Base-by-base conservation (phyloP, 1,140 invertebrate genomes). In the Grapholita molesta region DNA sequence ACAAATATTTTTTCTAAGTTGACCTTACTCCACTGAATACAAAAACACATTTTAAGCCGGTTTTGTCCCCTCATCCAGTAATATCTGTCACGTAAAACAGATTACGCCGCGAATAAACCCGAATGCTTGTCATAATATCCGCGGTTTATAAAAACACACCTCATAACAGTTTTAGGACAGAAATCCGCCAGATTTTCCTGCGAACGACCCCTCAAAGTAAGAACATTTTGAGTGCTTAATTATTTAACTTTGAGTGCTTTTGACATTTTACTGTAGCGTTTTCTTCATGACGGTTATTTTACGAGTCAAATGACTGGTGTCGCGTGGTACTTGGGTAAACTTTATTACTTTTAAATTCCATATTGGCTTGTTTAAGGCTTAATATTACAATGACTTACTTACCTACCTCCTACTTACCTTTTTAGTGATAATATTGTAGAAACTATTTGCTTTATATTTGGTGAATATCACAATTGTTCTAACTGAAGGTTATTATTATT, bases 21-120 rank as follows among this genome's bases (percentile, higher is more conserved):
- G 7, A 28, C 28, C 25, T 28, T 8, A 30, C 24, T 53, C 42
- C 23, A 25, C 23, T 5, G n/a, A 61, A 30, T 28, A 28, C 25
- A 32, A 48, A 48, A 21, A 61, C 9, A 61, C 55, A 61, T 61
- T 61, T 61, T 4, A 30, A 18, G 25, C 28, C 12, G 24, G 11
- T 61, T 30, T 61, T 61, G 30, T 61, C 25, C 28, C 28, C 12
- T 61, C 12, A 30, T 28, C 12, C 55, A 61, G 55, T 61, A 30
- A 61, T 28, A 61, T 61, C 55, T 28, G 55, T 61, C 55, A 61
- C 55, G 55, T 61, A 61, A 61, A 61, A 61, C 55, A 61, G 55
- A 61, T 61, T 61, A 28, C 55, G 24, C 15, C 25, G 24, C 53
- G 55, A 61, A 61, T 61, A 61, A 61, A 61, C 55, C 55, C 25